Evolutionary conservation across 2,113 vertebrate genomes (phyloP), one percentile per base, ranked within the genome.

Genomic region (Sturnira hondurensis): DNA sequence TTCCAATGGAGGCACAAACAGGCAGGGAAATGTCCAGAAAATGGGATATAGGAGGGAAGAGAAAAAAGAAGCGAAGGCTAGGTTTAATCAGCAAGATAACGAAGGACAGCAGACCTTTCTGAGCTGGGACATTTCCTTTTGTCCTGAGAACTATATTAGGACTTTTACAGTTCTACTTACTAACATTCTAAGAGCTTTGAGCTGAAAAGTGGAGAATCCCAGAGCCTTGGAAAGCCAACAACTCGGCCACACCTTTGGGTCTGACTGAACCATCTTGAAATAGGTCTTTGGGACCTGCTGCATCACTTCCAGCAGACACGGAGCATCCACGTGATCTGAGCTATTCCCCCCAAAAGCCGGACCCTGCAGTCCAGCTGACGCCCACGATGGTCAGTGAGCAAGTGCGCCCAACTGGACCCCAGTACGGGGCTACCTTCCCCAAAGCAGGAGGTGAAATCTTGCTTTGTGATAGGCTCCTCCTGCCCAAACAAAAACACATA

Each of bases 101-200:
- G 81, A 91, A 96, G 45, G 70, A 73, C 43, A 89, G 28, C 86
- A 71, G 65, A 50, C 76, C 61, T 95, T 87, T 90, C 81, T 82
- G 56, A 74, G 61, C 65, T 41, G 41, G 67, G 84, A 78, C 52
- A 33, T 94, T 86, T 95, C 86, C 71, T 95, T 87, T 84, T 85
- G 50, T 80, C 38, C 81, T 68, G 43, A 91, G 43, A 91, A 89
- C 67, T 94, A 76, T 61, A 74, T 58, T 63, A 65, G 56, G 67
- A 83, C 81, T 74, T 87, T 76, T 33, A 28, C 86, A 86, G 10
- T 47, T 13, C 43, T 74, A 10, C 81, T 85, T 92, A 92, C 41
- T 96, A 93, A 91, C 76, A 97, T 95, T 95, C 81, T 82, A 84
- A 80, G 85, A 91, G 50, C 85, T 91, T 58, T 58, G 92, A 88